Percentiles rank a stretch among this genome's conserved stretches.
Evolutionary conservation across 1,140 invertebrate species (phyloP).

Genomic region (Popillia japonica): DNA sequence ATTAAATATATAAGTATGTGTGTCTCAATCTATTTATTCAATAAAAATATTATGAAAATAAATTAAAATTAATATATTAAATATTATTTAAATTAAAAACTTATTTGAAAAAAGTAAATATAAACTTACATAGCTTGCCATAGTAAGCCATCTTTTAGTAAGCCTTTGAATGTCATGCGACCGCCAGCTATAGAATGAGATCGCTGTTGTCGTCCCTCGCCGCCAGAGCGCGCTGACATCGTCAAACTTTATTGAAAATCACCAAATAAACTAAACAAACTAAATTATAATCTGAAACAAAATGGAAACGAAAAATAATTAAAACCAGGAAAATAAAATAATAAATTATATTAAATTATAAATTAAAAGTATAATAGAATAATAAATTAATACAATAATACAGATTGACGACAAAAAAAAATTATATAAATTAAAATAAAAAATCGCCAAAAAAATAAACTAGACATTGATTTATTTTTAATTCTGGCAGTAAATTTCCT

Average conservation of each 20-base stretch:
- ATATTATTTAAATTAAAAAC: no score
- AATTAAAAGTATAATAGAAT: no score
- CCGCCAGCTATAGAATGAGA: constrained; percentile 35
- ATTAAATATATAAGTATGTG: background rate
- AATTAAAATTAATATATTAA: no score
- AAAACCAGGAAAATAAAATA: constrained; percentile 29
- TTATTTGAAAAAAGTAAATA: background rate
- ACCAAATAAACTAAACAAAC: constrained; percentile 20
- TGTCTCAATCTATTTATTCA: no score
- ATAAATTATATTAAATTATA: background rate
- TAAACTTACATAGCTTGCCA: constrained; percentile 39
- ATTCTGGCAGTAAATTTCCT: no score
- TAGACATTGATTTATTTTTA: no score
- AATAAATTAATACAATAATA: no score
- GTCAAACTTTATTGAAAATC: background rate
- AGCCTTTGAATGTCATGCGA: constrained; percentile 35
- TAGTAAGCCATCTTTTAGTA: constrained; percentile 40
- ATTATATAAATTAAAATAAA: no score
- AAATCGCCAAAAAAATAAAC: no score
- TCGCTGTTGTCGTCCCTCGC: constrained; percentile 38
- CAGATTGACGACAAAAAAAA: no score
- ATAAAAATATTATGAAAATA: no score
- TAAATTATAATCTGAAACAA: constrained; percentile 40
- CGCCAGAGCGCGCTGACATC: constrained; percentile 42
- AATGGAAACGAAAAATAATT: constrained; percentile 27